A percentile compares a stretch with the other conserved stretches of the same genome.
These are phyloP conservation scores for Oplegnathus fasciatus DNA, from an alignment of 2,113 vertebrate species.

Conservation along the genomic window DNA sequence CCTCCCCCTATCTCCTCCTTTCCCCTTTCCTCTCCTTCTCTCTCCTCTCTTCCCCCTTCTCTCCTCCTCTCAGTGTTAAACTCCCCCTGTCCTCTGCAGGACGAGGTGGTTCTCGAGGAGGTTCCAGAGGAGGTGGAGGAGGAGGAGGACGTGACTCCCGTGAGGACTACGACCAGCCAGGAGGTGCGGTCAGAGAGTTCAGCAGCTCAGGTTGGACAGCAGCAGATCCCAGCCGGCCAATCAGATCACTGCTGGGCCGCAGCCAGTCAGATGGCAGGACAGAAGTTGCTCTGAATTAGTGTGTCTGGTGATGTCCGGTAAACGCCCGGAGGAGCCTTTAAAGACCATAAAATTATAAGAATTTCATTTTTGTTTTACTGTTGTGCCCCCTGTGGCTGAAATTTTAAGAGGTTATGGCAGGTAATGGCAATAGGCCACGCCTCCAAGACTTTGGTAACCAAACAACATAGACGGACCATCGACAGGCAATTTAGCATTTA, in stretches of 20 bases:
- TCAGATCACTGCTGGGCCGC: constrained; percentile 31
- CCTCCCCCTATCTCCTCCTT: not conserved
- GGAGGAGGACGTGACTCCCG: constrained; percentile 87
- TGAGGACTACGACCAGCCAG: constrained; percentile 88
- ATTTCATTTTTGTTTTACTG: too few species aligned
- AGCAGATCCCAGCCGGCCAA: constrained; percentile 35
- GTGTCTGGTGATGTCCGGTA: too few species aligned
- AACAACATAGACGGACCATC: too few species aligned
- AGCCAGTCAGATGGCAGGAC: constrained; percentile 35
- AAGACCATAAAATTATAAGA: too few species aligned
- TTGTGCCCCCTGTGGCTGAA: not conserved
- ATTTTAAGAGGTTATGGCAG: too few species aligned
- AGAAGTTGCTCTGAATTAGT: too few species aligned
- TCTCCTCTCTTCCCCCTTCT: not conserved
- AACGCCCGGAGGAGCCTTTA: too few species aligned
- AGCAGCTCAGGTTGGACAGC: constrained; percentile 47
- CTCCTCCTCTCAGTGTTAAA: constrained; percentile 61
- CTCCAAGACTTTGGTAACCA: too few species aligned
- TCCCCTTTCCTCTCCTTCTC: too few species aligned
- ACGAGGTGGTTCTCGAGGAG: constrained; percentile 87
- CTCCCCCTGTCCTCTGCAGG: constrained; percentile 87
- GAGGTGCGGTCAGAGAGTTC: constrained; percentile 75
- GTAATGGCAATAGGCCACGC: too few species aligned
- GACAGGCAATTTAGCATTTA: too few species aligned
- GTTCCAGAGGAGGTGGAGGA: constrained; percentile 81